Evolutionary conservation across 2,797 vertebrate genomes (phyloP), one percentile per base, ranked within the genome.

Genomic region (Notoglanidium macrostoma): DNA sequence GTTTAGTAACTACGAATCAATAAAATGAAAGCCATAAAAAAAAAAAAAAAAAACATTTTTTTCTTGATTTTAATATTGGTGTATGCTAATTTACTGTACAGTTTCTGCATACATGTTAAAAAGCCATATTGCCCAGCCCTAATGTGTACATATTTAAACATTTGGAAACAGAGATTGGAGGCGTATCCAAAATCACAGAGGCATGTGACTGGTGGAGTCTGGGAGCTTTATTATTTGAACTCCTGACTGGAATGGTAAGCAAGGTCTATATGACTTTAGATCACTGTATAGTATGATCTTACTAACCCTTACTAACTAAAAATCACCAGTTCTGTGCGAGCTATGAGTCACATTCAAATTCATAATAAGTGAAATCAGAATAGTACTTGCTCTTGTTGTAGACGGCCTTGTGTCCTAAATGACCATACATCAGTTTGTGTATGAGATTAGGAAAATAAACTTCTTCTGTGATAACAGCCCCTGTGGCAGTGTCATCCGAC

Each of bases 201-300:
- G 97, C 98, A 23, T 98, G 98, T 92, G 98, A 99, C 90, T 99
- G 97, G 97, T 99, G 98, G 98, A 99, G 98, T 93, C 96, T 99
- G 26, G 98, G 98, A 2, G 95, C 97, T 19, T 94, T 99, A 81
- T 90, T 99, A 76, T 99, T 98, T 57, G 98, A 99, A 88, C 92
- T 99, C 91, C 96, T 99, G 86, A 97, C 97, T 29, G 98, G 98
- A 94, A 96, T 92, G 95, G 98, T 99, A 93, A 96, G 96, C 68
- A 51, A 78, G 82, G 1, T 23, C 11, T 70, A 29, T 29, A 79
- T 79, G 14, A 1, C 59, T 82, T 82, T 5, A 49, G 35, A 81
- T 44, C 21, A 32, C 26, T 84, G 26, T 67, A 12, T 1, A 29
- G 7, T 19, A 10, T 46, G 14, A 29, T 12, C 8, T 46, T 49